Percentiles rank a stretch among this genome's conserved stretches.
Conservation (phyloP, 2,113 vertebrate species). For the Corynorhinus townsendii region DNA sequence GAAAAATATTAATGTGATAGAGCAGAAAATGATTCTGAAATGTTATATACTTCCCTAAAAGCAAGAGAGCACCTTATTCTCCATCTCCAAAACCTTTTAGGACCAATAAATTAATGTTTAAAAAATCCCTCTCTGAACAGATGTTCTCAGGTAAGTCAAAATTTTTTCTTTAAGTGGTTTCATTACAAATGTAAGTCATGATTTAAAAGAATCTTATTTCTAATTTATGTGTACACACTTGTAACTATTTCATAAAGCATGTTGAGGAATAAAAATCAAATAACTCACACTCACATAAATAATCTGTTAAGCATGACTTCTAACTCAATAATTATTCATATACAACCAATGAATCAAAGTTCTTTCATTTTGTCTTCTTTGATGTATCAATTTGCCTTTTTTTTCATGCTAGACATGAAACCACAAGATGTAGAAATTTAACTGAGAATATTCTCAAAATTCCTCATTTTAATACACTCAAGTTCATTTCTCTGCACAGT, state of each 20-base stretch:
- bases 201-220: conserved; percentile 22
- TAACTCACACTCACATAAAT: background rate
- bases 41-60: background rate
- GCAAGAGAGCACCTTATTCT: background rate
- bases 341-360: background rate
- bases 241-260: background rate
- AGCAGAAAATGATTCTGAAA: conserved; percentile 3
- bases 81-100: background rate
- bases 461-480: background rate
- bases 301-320: background rate
- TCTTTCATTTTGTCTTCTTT: background rate
- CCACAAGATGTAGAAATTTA: background rate
- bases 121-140: background rate
- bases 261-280: background rate
- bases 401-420: conserved; percentile 5
- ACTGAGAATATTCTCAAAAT: conserved; percentile 6
- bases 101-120: background rate
- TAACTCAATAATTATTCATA: background rate
- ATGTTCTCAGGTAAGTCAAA: background rate
- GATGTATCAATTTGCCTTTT: background rate
- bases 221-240: background rate
- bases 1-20: conserved; percentile 19
- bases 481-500: background rate
- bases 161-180: background rate
- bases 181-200: background rate